A percentile compares a stretch with the other conserved stretches of the same genome.
phyloP scores from a whole-genome alignment of 2,113 vertebrate genomes.

The Plecotus auritus region DNA sequence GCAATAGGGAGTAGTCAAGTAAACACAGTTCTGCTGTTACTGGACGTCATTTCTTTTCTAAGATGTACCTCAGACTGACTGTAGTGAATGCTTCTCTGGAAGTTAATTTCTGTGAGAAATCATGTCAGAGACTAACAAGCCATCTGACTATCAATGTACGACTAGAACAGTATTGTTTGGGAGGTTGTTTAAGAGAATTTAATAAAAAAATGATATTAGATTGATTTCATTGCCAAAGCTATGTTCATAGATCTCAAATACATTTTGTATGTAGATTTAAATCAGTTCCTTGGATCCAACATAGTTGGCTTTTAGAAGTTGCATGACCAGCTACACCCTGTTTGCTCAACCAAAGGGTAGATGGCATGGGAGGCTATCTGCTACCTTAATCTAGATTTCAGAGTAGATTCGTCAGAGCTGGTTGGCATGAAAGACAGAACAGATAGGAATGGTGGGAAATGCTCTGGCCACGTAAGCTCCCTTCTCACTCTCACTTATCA shows the following conservation, averaged over 20 bases:
- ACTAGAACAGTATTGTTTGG: neutral
- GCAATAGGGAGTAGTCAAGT: neutral
- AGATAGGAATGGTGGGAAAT: conserved; percentile 38
- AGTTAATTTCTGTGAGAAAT: neutral
- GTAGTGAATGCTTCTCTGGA: neutral
- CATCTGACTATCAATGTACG: neutral
- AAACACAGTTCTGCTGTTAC: neutral
- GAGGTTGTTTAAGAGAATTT: neutral
- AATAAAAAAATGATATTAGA: neutral
- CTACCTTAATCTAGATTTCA: neutral
- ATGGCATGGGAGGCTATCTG: neutral
- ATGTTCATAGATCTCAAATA: neutral
- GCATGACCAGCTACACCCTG: neutral
- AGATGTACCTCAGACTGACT: neutral
- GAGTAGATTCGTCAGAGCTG: neutral
- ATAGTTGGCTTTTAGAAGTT: neutral
- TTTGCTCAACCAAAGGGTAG: neutral
- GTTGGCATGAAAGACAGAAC: conserved; percentile 45
- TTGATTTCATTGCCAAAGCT: neutral
- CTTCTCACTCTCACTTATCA: conserved; percentile 61
- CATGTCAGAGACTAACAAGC: neutral
- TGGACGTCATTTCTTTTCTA: neutral
- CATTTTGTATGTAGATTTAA: conserved; percentile 51
- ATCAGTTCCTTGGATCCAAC: conserved; percentile 22
- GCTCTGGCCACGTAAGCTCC: conserved; percentile 20